Evolutionary conservation across 2,113 vertebrate species (phyloP), one percentile per base, ranked within the genome.

Genomic region (Sakesphorus luctuosus): DNA sequence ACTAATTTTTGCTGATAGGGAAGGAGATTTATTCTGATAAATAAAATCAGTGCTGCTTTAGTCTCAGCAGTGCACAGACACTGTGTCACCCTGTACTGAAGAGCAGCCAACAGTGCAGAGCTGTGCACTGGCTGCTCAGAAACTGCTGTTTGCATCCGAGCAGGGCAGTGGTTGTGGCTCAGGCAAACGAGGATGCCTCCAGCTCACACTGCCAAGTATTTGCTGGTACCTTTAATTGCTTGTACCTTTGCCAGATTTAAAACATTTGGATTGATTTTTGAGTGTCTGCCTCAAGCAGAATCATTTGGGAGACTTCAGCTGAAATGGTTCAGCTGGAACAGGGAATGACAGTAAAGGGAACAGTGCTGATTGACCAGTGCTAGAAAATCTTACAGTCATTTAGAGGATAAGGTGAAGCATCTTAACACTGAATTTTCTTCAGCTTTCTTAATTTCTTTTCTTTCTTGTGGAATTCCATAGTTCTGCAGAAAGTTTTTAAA

Each of bases 181-280:
- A 3, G 58, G 73, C 52, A 87, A 63, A 79, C 33, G 52, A 68
- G 44, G 84, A 62, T 68, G 63, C 40, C 43, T 77, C 24, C 46
- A 43, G 67, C 73, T 94, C 50, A 50, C 46, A 25, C 9, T 73
- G 90, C 87, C 43, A 56, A 74, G 47, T 66, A 18, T 58, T 85
- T 55, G 31, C 63, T 91, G 71, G 38, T 73, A 21, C 82, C 58
- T 62, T 93, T 89, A 87, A 87, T 63, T 31, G 33, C 59, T 93
- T 85, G 55, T 73, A 47, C 26, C 56, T 89, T 69, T 89, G 74
- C 95, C 89, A 93, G 52, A 59, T 76, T 89, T 87, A 59, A 91
- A 94, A 53, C 58, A 87, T 91, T 87, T 16, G 3, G 77, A 73
- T 68, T 87, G 78, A 85, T 69, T 85, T 92, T 89, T 31, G 58